Evolutionary conservation across 2,113 vertebrate genomes (phyloP).

Genomic region (Dissostichus mawsoni): DNA sequence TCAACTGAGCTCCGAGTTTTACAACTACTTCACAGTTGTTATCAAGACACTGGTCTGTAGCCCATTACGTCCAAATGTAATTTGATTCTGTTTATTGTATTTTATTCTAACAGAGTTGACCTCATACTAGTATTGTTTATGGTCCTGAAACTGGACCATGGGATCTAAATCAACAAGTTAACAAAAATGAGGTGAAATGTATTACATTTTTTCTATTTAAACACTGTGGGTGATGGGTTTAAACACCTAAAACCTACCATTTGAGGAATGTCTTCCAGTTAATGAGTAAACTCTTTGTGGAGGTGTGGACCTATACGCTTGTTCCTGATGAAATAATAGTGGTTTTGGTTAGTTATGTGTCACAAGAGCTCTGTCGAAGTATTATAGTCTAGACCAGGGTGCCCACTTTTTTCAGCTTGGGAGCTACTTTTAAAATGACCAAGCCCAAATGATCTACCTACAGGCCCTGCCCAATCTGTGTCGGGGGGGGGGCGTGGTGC

Average conservation of each 20-base stretch:
- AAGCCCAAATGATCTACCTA: too few species aligned
- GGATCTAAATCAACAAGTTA: background rate
- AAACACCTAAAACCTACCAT: slow-evolving; percentile 5
- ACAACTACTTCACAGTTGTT: background rate
- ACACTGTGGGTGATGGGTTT: background rate
- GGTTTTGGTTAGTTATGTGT: background rate
- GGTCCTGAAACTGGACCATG: background rate
- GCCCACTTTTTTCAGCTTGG: too few species aligned
- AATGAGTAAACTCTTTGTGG: slow-evolving; percentile 43
- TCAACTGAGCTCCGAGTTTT: background rate
- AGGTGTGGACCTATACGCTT: background rate
- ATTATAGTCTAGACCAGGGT: background rate
- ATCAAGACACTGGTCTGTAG: background rate
- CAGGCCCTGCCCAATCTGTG: too few species aligned
- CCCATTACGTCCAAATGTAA: background rate
- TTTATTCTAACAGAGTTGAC: background rate
- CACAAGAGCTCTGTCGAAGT: background rate
- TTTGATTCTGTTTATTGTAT: background rate
- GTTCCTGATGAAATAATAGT: background rate
- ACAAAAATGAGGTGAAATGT: background rate
- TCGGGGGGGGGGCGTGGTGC: too few species aligned
- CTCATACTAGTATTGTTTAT: background rate
- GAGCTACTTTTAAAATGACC: too few species aligned
- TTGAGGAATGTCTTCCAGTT: slow-evolving; percentile 32
- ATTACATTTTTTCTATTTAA: background rate